Evolutionary conservation across 2,797 vertebrate genomes (phyloP).

Genomic region (Hippopotamyrus pictus): DNA sequence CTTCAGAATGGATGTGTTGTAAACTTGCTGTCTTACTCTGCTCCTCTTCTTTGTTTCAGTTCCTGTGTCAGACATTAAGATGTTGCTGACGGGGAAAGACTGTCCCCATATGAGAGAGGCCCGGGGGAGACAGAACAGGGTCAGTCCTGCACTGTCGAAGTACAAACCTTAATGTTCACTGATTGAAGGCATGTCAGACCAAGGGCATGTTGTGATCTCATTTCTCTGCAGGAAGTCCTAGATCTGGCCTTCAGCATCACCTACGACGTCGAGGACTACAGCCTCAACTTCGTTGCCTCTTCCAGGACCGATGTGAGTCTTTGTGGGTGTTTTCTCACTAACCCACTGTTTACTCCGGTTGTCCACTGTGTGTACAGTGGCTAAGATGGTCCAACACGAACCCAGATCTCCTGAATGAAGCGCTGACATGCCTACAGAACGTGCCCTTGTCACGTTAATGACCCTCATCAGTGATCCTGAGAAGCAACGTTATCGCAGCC

Average conservation of each 20-base stretch:
- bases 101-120: slow-evolving; percentile 91
- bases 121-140: slow-evolving; percentile 93
- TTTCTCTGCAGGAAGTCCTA: slow-evolving; percentile 69
- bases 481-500: background rate
- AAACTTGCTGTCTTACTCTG: background rate
- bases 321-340: background rate
- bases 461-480: background rate
- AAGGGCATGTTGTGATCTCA: background rate
- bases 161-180: background rate
- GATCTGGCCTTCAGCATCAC: slow-evolving; percentile 87
- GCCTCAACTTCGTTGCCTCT: slow-evolving; percentile 87
- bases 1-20: background rate
- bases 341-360: background rate
- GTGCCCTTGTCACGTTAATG: background rate
- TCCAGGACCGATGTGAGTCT: slow-evolving; percentile 81
- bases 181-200: background rate
- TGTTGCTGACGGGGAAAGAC: slow-evolving; percentile 81
- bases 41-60: slow-evolving; percentile 56
- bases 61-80: slow-evolving; percentile 85
- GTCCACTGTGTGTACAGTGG: background rate
- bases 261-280: slow-evolving; percentile 78
- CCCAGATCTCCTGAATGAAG: background rate
- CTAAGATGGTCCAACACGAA: background rate
- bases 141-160: slow-evolving; percentile 34
- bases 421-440: background rate